Percentiles rank a stretch among this genome's conserved stretches.
Evolutionary conservation across 2,113 vertebrate genomes (phyloP).

Genomic region (Scartelaos histophorus): DNA sequence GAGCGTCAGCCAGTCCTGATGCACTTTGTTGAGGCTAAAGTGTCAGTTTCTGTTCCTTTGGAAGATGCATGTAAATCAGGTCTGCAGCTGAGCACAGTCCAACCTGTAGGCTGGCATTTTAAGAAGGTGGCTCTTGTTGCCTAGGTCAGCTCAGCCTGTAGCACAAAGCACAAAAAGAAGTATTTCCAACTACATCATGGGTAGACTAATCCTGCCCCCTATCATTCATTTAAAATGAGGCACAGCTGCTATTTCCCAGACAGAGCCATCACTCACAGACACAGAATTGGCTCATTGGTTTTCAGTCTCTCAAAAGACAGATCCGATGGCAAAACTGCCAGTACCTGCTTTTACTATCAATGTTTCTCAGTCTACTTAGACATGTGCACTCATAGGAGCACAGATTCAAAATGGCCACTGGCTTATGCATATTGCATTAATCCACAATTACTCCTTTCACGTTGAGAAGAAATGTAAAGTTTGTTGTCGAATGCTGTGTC

Average conservation of each 20-base stretch:
- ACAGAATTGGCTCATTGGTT: constrained; percentile 1
- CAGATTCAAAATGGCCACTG: neutral
- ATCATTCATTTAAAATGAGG: constrained; percentile 7
- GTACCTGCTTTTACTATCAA: neutral
- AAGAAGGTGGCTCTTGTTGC: neutral
- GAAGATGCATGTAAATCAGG: constrained; percentile 17
- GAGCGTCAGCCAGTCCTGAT: neutral
- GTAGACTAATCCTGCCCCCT: neutral
- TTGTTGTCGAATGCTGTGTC: neutral
- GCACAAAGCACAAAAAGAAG: constrained; percentile 1
- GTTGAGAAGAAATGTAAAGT: neutral
- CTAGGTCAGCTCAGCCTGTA: constrained; percentile 7
- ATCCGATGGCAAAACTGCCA: neutral
- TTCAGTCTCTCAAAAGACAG: neutral
- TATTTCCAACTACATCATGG: neutral
- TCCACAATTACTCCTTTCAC: neutral
- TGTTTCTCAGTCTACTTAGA: neutral
- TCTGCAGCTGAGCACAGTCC: constrained; percentile 9
- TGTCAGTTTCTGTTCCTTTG: constrained; percentile 11
- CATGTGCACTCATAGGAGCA: neutral
- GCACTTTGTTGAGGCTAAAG: neutral
- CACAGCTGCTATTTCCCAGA: neutral
- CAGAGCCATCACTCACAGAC: neutral
- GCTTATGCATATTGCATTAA: neutral
- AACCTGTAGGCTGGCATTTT: constrained; percentile 18